Percentiles rank a stretch among this genome's conserved stretches.
These are phyloP conservation scores for Sabellastarte sp. DNA, from an alignment of 2,888 invertebrate species.

Conservation along the genomic window DNA sequence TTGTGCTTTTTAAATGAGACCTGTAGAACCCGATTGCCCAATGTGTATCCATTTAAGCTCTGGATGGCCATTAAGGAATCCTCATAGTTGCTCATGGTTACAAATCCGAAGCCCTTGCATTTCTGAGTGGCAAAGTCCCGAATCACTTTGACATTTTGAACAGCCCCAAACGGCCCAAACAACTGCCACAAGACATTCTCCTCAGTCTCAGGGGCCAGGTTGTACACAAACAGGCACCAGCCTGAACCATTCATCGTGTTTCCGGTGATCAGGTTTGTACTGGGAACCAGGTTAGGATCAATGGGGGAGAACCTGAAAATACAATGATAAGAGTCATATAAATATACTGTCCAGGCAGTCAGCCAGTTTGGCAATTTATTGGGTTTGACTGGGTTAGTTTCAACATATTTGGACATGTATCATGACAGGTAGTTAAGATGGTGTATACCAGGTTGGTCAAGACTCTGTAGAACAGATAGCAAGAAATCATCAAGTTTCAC, in stretches of 20 bases:
- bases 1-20: slow-evolving; percentile 87
- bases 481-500: no score
- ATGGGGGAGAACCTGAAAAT: slow-evolving; percentile 51
- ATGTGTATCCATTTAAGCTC: slow-evolving; percentile 91
- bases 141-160: slow-evolving; percentile 95
- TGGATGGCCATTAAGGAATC: slow-evolving; percentile 95
- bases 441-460: no score
- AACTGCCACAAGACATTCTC: slow-evolving; percentile 90
- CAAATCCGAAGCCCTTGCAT: slow-evolving; percentile 97
- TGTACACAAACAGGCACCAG: slow-evolving; percentile 91
- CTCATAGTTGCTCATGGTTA: slow-evolving; percentile 97
- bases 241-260: slow-evolving; percentile 63
- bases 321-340: no score
- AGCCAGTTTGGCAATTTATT: no score
- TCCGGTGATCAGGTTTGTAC: slow-evolving; percentile 47
- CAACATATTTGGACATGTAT: no score
- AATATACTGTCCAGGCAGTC: no score
- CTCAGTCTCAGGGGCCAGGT: slow-evolving; percentile 86
- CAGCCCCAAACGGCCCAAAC: slow-evolving; percentile 96
- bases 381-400: no score
- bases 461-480: no score
- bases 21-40: slow-evolving; percentile 92
- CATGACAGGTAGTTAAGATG: no score
- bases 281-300: slow-evolving; percentile 47
- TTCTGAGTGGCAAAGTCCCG: slow-evolving; percentile 93